phyloP scores from a whole-genome alignment of 2,888 invertebrate species.

The Xestia c-nigrum region DNA sequence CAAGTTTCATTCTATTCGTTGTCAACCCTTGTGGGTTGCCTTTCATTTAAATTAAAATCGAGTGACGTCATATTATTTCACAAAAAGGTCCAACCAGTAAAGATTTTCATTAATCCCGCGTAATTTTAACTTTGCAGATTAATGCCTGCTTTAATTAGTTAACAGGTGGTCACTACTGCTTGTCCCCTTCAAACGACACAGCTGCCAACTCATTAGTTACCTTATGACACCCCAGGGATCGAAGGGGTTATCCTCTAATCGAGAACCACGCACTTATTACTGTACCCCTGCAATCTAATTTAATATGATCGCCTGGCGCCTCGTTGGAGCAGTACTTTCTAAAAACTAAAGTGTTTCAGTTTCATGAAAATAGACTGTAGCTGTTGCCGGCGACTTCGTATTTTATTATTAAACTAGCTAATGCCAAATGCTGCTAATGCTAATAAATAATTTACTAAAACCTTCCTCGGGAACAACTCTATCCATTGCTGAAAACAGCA shows the following conservation, averaged over 20 bases:
- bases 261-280: constrained; percentile 30
- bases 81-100: background rate
- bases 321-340: background rate
- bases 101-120: constrained; percentile 4
- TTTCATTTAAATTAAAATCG: background rate
- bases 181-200: constrained; percentile 11
- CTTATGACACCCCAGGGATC: constrained; percentile 41
- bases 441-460: too few species aligned
- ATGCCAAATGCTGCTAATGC: too few species aligned
- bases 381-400: background rate
- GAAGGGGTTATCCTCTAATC: constrained; percentile 43
- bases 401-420: background rate
- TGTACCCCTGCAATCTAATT: constrained; percentile 25
- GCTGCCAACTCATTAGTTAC: constrained; percentile 45
- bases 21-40: background rate
- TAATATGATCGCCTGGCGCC: constrained; percentile 22
- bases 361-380: background rate
- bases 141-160: constrained; percentile 19
- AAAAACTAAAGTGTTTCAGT: background rate
- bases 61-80: background rate
- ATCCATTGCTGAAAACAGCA: too few species aligned
- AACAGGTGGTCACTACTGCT: constrained; percentile 48
- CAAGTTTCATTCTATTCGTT: background rate
- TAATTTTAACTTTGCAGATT: background rate
- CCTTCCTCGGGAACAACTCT: too few species aligned